Base-by-base conservation (phyloP, 2,113 vertebrate genomes). In the Psilopogon haemacephalus region DNA sequence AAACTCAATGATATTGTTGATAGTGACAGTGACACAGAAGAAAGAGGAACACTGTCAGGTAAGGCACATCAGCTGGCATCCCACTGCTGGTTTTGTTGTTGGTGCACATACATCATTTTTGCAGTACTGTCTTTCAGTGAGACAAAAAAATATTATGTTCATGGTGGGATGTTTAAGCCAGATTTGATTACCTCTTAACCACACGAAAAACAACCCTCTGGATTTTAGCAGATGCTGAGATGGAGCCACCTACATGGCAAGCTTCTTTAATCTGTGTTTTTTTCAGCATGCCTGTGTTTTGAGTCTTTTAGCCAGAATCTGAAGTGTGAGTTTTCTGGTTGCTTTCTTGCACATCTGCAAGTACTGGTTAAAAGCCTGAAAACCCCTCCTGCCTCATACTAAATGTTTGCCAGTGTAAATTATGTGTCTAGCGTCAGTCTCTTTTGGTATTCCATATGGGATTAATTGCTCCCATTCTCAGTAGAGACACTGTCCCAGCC, bases 11-110 rank as follows among this genome's bases (percentile, higher is more conserved):
- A 99, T 68, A 32, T 93, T 24, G 77, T 98, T 12, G 98, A 99
- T 19, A 99, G 99, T 15, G 99, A 99, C 76, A 98, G 98, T 37
- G 99, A 99, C 32, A 70, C 98, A 0, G 99, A 99, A 37, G 99
- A 98, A 70, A 97, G 94, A 42, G 99, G 99, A 15, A 54, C 96
- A 0, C 80, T 99, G 37, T 99, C 99, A 55, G 99, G 99, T 99
- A 93, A 97, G 97, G 55, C 26, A 5, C 64, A 32, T 56, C 63
- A 40, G 46, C 42, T 54, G 24, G 20, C 55, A 16, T 75, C 44
- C 42, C 32, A 8, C 8, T 70, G 12, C 38, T 84, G 52, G 7
- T 72, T 90, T 84, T 38, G 7, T 68, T 93, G n/a, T n/a, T 65
- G 35, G 11, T 60, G 18, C 15, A 2, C 1, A 1, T 27, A 3